Base-by-base conservation (phyloP, 1,140 invertebrate genomes). In the Ips typographus region DNA sequence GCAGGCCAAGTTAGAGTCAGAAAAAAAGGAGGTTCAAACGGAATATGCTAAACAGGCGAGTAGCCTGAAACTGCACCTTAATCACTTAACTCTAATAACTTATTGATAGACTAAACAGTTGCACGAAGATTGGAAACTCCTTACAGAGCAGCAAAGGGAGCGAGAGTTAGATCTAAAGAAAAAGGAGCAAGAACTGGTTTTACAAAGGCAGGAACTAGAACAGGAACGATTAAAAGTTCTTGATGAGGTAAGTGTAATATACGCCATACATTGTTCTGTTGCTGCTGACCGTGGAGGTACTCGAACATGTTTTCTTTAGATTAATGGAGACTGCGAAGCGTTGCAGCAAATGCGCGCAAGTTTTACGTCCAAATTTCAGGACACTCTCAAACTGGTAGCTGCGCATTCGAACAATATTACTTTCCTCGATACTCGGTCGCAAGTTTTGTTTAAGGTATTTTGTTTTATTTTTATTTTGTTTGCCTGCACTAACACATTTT, bases 41-140 rank as follows among this genome's bases (percentile, higher is more conserved):
- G 85, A 86, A 75, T 86, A 87, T 79, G 83, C 83, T 39, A 83
- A 83, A 8, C 86, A 87, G 67, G 85, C 85, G 57, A 62, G 36
- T 44, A 36, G 8, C 5, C 8, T 59, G 1, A 22, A 1, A 22
- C n/a, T 47, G 44, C 5, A 47, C n/a, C 44, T 5, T n/a, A 5
- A 47, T 6, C 5, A 47, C 5, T 47, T 22, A 22, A 22, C 22
- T 22, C 22, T 22, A 22, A 22, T 22, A 22, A 22, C 22, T 36
- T 42, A 56, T 71, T 67, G 64, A 38, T 56, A 76, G 77, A 72
- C 72, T 22, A 72, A 76, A n/a, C 77, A 78, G 63, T 73, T 80
- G 56, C 74, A 79, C 64, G 74, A 80, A 63, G 75, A 80, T 64
- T 80, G 78, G 79, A 63, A 71, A 40, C 72, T 72, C 57, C 70